Percentiles rank a stretch among this genome's conserved stretches.
Evolutionary conservation across 2,113 vertebrate species (phyloP).

Genomic region (Tupaia chinensis): DNA sequence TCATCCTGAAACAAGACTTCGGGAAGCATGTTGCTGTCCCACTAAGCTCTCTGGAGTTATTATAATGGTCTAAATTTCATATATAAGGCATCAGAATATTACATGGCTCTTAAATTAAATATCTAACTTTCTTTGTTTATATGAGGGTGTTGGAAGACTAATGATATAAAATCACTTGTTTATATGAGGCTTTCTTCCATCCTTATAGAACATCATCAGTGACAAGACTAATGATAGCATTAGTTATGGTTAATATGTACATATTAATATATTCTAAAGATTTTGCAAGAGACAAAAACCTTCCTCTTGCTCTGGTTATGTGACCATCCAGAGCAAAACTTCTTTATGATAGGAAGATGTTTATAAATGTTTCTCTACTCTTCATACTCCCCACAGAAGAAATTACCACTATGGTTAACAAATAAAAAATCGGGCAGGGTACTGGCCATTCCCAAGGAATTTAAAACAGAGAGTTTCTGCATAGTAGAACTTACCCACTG

Average conservation of each 20-base stretch:
- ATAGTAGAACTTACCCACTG: not conserved
- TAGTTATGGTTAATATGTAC: not conserved
- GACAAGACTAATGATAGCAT: not conserved
- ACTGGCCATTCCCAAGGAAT: not conserved
- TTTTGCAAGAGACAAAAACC: not conserved
- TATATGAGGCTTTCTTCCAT: not conserved
- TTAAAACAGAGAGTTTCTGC: not conserved
- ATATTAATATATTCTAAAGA: not conserved
- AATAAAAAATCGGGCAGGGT: not conserved
- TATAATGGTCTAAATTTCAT: not conserved
- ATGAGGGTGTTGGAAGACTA: too few species aligned
- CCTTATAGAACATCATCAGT: not conserved
- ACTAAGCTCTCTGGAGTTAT: not conserved
- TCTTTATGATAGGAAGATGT: not conserved
- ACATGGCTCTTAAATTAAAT: not conserved
- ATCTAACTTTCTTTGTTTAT: not conserved
- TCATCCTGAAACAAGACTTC: not conserved
- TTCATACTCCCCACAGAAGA: not conserved
- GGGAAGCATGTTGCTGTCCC: not conserved
- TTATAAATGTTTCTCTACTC: not conserved
- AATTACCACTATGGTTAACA: not conserved
- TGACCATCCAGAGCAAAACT: not conserved
- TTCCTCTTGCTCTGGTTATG: not conserved
- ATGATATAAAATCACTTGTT: not conserved
- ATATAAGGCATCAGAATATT: not conserved